These are phyloP conservation scores for Lepilemur septentrionalis DNA, from an alignment of 2,797 vertebrate species.

Conservation along the genomic window DNA sequence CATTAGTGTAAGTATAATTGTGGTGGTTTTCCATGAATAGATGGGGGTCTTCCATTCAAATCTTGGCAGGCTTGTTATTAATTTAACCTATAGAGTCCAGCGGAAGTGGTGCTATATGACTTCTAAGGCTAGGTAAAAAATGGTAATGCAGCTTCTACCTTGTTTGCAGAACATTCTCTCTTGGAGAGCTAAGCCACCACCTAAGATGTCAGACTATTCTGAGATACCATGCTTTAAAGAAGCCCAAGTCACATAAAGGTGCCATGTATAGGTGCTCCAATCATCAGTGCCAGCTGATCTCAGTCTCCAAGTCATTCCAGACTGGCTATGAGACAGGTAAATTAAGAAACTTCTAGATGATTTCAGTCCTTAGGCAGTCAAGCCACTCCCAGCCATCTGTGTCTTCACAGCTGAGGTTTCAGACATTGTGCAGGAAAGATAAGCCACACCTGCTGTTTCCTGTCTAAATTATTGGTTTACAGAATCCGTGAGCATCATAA, in stretches of 20 bases:
- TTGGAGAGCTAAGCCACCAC: background rate
- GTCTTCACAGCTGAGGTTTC: background rate
- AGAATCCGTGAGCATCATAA: background rate
- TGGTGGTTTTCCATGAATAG: background rate
- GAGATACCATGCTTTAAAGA: background rate
- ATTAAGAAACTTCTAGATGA: background rate
- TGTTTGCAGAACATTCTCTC: background rate
- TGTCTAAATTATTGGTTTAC: background rate
- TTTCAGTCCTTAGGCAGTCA: background rate
- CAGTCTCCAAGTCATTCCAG: background rate
- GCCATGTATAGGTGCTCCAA: background rate
- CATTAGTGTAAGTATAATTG: background rate
- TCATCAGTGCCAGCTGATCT: background rate
- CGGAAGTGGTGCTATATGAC: background rate
- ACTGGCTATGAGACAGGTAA: background rate
- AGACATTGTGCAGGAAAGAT: background rate
- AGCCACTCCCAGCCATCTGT: background rate
- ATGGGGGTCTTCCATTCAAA: background rate
- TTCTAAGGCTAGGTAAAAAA: background rate
- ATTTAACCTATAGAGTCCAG: background rate
- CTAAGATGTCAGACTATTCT: background rate
- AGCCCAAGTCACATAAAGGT: background rate
- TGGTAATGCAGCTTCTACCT: background rate
- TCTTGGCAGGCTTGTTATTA: background rate
- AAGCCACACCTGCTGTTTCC: background rate